A percentile compares a stretch with the other conserved stretches of the same genome.
These are phyloP conservation scores for Ormyrus thymus DNA, from an alignment of 2,888 invertebrate species.

Conservation along the genomic window DNA sequence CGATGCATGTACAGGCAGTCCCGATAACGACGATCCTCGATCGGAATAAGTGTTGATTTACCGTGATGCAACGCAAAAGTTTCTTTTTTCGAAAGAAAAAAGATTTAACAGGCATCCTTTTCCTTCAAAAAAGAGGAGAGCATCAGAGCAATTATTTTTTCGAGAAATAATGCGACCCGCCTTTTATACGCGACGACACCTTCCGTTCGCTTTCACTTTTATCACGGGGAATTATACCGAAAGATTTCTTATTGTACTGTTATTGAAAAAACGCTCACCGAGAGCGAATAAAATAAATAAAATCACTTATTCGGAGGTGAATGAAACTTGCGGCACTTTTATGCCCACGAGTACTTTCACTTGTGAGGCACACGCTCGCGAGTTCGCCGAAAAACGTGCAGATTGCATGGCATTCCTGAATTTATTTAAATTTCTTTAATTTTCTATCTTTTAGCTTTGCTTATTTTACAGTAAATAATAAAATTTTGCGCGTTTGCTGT, in stretches of 20 bases:
- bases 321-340: no score
- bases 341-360: no score
- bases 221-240: no score
- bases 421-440: no score
- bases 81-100: background rate
- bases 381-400: background rate
- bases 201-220: background rate
- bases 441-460: no score
- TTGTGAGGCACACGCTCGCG: background rate
- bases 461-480: no score
- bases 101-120: background rate
- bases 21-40: conserved; percentile 25
- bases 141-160: background rate
- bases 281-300: no score
- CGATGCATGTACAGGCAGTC: background rate
- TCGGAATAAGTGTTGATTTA: conserved; percentile 16
- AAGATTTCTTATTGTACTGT: no score
- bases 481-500: no score
- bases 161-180: background rate
- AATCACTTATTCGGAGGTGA: no score
- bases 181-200: background rate
- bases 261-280: no score
- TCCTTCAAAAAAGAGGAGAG: background rate
- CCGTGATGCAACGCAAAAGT: conserved; percentile 4
- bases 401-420: background rate